These are phyloP conservation scores for Archegozetes longisetosus DNA, from an alignment of 1,140 invertebrate genomes.

Conservation along the genomic window DNA sequence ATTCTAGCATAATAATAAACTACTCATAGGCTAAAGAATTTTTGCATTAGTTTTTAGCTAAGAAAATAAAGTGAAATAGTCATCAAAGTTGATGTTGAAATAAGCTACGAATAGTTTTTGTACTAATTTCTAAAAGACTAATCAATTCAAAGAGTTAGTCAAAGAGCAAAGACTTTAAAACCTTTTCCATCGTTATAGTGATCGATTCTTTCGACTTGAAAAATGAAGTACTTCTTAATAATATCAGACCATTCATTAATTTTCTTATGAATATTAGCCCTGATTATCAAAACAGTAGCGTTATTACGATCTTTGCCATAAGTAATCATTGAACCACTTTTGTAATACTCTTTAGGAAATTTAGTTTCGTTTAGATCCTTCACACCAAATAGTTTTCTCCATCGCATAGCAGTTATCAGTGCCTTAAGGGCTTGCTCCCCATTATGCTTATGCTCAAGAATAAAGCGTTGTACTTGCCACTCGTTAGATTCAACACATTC, in stretches of 20 bases:
- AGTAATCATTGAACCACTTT: constrained; percentile 12
- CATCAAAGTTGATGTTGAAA: too few relatives aligned
- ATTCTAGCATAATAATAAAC: too few relatives aligned
- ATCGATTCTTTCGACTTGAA: constrained; percentile 12
- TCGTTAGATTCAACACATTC: constrained; percentile 37
- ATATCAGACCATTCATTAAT: constrained; percentile 3
- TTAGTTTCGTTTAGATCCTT: constrained; percentile 30
- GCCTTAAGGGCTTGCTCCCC: constrained; percentile 47
- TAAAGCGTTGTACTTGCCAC: constrained; percentile 49
- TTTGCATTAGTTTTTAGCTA: too few relatives aligned
- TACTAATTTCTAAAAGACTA: too few relatives aligned
- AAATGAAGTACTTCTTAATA: constrained; percentile 12
- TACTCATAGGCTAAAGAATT: too few relatives aligned
- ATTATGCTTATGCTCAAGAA: constrained; percentile 42
- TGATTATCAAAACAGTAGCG: background rate
- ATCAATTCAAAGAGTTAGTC: background rate
- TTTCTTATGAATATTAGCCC: constrained; percentile 15
- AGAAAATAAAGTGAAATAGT: too few relatives aligned
- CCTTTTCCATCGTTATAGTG: constrained; percentile 7
- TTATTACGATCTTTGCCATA: constrained; percentile 12
- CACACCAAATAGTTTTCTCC: constrained; percentile 59
- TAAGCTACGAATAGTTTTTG: too few relatives aligned
- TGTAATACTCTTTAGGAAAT: constrained; percentile 15
- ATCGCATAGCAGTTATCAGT: constrained; percentile 61
- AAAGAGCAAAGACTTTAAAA: background rate